A percentile compares a stretch with the other conserved stretches of the same genome.
These are phyloP conservation scores for Mystacides longicornis DNA, from an alignment of 2,888 invertebrate species.

Conservation along the genomic window DNA sequence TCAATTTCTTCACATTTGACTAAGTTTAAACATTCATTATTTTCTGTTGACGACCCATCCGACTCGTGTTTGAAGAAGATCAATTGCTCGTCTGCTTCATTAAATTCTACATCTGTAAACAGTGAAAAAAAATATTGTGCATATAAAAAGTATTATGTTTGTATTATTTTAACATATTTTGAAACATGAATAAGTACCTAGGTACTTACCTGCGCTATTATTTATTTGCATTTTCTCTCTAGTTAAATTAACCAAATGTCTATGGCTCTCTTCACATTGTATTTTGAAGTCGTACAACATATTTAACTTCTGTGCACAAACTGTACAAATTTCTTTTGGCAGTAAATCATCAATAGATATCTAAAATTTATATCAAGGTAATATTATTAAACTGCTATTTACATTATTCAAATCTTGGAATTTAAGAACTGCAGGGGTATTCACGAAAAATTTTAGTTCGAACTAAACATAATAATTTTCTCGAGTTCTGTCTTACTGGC, in stretches of 20 bases:
- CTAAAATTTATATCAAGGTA: slow-evolving; percentile 24
- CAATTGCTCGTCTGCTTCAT: no score
- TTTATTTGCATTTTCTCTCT: not conserved
- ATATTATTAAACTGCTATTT: no score
- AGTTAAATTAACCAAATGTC: slow-evolving; percentile 15
- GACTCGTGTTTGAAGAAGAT: no score
- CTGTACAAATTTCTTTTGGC: slow-evolving; percentile 25
- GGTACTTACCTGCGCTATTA: not conserved
- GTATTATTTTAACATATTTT: not conserved
- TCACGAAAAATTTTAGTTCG: no score
- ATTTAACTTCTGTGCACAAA: slow-evolving; percentile 23
- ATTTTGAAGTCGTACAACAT: slow-evolving; percentile 26
- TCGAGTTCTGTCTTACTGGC: no score
- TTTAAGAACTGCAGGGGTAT: slow-evolving; percentile 2
- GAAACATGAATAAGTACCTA: not conserved
- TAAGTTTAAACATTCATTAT: no score
- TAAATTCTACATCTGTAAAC: no score
- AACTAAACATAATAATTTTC: no score
- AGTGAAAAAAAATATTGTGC: no score
- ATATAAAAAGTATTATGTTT: no score
- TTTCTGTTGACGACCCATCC: no score
- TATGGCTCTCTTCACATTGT: slow-evolving; percentile 26
- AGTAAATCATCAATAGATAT: slow-evolving; percentile 24
- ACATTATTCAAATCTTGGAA: not conserved
- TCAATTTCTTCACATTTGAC: no score